phyloP scores from a whole-genome alignment of 2,888 invertebrate genomes.

The Tenthredo mesomela region DNA sequence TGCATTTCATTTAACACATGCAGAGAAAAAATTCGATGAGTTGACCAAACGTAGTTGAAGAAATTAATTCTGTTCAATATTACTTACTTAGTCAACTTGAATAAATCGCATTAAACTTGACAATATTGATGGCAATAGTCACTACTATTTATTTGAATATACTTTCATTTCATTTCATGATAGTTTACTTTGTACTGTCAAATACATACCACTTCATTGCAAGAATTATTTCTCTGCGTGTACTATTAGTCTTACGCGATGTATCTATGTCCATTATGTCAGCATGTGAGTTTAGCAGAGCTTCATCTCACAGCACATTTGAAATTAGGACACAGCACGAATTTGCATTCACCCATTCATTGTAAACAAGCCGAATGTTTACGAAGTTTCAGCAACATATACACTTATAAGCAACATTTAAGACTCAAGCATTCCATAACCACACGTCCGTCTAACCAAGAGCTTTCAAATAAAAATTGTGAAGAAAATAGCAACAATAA shows the following conservation, averaged over 20 bases:
- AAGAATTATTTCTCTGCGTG: neutral
- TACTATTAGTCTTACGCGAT: neutral
- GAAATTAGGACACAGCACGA: constrained; percentile 2
- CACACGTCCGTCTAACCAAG: neutral
- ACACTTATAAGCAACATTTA: constrained; percentile 9
- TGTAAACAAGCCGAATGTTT: constrained; percentile 13
- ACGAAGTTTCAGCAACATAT: constrained; percentile 25
- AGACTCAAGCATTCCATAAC: neutral
- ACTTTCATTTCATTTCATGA: no score
- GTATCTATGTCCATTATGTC: constrained; percentile 16
- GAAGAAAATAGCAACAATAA: neutral
- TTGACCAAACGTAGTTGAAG: no score
- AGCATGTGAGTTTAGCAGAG: neutral
- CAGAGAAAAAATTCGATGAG: no score
- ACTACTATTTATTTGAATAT: no score
- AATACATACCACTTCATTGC: no score
- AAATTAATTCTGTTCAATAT: no score
- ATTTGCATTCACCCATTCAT: neutral
- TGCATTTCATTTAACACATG: no score
- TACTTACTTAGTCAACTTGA: no score
- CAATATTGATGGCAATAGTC: no score
- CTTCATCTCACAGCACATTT: neutral
- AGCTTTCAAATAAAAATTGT: neutral
- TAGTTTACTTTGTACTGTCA: no score
- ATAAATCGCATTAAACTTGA: no score